Evolutionary conservation across 2,888 invertebrate species (phyloP), one percentile per base, ranked within the genome.

Genomic region (Epinotia brunnichana): DNA sequence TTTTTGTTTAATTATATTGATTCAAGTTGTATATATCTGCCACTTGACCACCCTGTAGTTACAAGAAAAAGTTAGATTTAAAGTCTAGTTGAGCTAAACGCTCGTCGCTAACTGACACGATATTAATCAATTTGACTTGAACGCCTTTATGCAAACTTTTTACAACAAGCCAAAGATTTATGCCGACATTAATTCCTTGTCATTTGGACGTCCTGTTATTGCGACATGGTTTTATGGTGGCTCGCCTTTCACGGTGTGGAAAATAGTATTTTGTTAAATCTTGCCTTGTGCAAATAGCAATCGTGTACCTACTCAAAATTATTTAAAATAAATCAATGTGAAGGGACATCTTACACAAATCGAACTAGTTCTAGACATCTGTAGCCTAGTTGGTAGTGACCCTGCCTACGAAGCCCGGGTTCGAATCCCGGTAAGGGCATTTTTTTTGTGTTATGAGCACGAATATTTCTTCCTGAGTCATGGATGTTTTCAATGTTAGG

Each of bases 201-300:
- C 41, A 13, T 39, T 5, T 4, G 41, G 17, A 41, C 60, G 41
- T 13, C 60, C 41, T 19, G 24, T 44, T 44, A 44, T 61, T 61
- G 21, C 60, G 41, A 61, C 19, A 61, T 41, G 39, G 60, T 39
- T 61, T 61, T 61, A 61, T 21, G 60, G 29, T 15, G 60, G 35
- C 7, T 35, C 13, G 13, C 19, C 39, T 41, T 39, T 41, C 17
- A 39, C 21, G 54, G 2, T 21, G 19, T 54, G 10, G 41, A 13
- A 41, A 41, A 9, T 13, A 41, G 13, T 41, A 1, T 48, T n/a
- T n/a, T 48, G 48, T 48, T n/a, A 48, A 48, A n/a, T 48, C 48
- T 48, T 48, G 48, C n/a, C n/a, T 48, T 48, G 48, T 48, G 48
- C n/a, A 48, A 48, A 48, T 7, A 48, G n/a, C 4, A 4, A n/a